Percentiles rank a stretch among this genome's conserved stretches.
These are phyloP conservation scores for Synergus gifuensis DNA, from an alignment of 2,888 invertebrate genomes.

Conservation along the genomic window DNA sequence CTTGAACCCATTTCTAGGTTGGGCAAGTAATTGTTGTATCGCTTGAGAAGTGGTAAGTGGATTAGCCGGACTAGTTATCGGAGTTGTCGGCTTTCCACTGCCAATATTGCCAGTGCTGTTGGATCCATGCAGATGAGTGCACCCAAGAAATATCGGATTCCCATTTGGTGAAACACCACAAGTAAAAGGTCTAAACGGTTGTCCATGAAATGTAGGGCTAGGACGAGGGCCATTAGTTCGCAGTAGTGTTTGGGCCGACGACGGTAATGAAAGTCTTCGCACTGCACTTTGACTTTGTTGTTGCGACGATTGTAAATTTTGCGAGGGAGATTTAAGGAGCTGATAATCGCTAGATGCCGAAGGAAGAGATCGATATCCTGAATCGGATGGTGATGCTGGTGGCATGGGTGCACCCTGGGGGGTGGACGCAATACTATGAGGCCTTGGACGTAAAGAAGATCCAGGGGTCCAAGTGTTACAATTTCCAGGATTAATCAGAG, in stretches of 20 bases:
- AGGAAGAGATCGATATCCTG: conserved; percentile 80
- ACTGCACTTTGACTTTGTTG: conserved; percentile 78
- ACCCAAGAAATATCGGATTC: conserved; percentile 77
- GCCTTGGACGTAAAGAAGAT: conserved; percentile 67
- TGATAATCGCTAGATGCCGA: conserved; percentile 83
- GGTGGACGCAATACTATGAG: conserved; percentile 74
- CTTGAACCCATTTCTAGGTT: conserved; percentile 87
- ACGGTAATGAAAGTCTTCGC: conserved; percentile 80
- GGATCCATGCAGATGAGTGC: conserved; percentile 77
- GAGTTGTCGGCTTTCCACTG: conserved; percentile 69
- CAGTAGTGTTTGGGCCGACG: conserved; percentile 79
- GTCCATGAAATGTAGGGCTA: conserved; percentile 83
- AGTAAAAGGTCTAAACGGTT: conserved; percentile 78
- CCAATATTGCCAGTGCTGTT: conserved; percentile 54
- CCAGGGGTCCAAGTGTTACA: conserved; percentile 73
- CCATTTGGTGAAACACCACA: conserved; percentile 77
- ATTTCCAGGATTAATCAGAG: conserved; percentile 69
- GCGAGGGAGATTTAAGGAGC: conserved; percentile 79
- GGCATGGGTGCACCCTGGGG: conserved; percentile 65
- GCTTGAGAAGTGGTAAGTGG: conserved; percentile 83
- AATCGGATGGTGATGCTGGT: conserved; percentile 78
- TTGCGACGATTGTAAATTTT: conserved; percentile 48
- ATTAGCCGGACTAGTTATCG: conserved; percentile 72
- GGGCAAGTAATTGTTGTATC: conserved; percentile 83
- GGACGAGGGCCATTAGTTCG: conserved; percentile 79